Evolutionary conservation across 1,140 invertebrate species (phyloP), one percentile per base, ranked within the genome.

Genomic region (Eufriesea mexicana): DNA sequence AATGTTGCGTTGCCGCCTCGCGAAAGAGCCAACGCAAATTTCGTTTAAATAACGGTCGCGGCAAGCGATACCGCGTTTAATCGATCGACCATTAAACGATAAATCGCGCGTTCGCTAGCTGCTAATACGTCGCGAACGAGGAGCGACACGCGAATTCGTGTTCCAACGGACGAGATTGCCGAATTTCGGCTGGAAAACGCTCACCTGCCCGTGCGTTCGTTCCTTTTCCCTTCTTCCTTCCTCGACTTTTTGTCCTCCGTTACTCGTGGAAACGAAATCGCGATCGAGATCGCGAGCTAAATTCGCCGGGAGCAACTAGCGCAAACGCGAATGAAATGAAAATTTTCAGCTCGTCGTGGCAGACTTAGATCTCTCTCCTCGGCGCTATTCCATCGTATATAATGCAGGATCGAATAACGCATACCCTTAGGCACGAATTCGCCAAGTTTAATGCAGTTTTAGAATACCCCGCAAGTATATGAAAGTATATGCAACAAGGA

Each of bases 401-500:
- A 79, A 75, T 79, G 35, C 47, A 59, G 66, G 82, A 61, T 85
- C 80, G 75, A 83, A 79, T 61, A 49, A 77, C 61, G 42, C 51
- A 68, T 54, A 61, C 47, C 47, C 73, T 42, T 51, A 49, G 68
- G 57, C 68, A 73, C 20, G 78, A 79, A 79, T 79, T 61, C 68
- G 57, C 78, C 45, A 74, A 77, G 61, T 70, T 68, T 83, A 70
- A 82, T 67, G 62, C 62, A 59, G 73, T 76, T 73, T 76, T 54
- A 20, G 25, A 18, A 28, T 57, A 51, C 35, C 35, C 1, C 8
- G 25, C 51, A n/a, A 68, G 42, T 77, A 28, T 66, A 82, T 20
- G 74, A 61, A 68, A 77, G 55, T 68, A 61, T 84, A 82, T 51
- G 83, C 51, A 61, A 62, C 74, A 62, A 35, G 86, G 82, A 84